These are phyloP conservation scores for Sparus aurata DNA, from an alignment of 2,797 vertebrate genomes.

Conservation along the genomic window DNA sequence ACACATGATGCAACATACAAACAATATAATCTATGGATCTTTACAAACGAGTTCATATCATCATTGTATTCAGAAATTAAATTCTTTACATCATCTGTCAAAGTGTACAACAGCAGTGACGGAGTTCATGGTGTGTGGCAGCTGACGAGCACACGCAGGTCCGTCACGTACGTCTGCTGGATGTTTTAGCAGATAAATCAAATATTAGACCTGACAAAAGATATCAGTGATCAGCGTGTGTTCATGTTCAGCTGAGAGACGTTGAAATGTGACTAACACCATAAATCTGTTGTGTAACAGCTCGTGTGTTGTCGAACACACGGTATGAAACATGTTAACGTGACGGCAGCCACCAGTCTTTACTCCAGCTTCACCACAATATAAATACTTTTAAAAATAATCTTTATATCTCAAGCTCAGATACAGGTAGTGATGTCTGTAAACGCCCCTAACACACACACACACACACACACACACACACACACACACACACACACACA, in stretches of 20 bases:
- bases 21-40: neutral
- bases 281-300: neutral
- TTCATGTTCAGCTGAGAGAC: too few species aligned
- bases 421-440: constrained; percentile 4
- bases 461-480: neutral
- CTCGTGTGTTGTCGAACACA: too few species aligned
- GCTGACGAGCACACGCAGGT: neutral
- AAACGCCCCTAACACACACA: constrained; percentile 11
- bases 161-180: neutral
- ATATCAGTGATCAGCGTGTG: too few species aligned
- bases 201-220: too few species aligned
- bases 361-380: constrained; percentile 14
- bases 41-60: constrained; percentile 1
- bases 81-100: constrained; percentile 4
- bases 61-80: neutral
- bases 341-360: constrained; percentile 9
- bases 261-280: too few species aligned
- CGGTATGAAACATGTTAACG: neutral
- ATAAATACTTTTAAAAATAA: constrained; percentile 13
- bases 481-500: too few species aligned
- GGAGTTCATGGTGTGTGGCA: neutral
- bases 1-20: constrained; percentile 5
- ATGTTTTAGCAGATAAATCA: neutral
- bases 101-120: neutral
- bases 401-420: constrained; percentile 6